A percentile compares a stretch with the other conserved stretches of the same genome.
Evolutionary conservation across 2,113 vertebrate genomes (phyloP).

Genomic region (Tupaia tana): DNA sequence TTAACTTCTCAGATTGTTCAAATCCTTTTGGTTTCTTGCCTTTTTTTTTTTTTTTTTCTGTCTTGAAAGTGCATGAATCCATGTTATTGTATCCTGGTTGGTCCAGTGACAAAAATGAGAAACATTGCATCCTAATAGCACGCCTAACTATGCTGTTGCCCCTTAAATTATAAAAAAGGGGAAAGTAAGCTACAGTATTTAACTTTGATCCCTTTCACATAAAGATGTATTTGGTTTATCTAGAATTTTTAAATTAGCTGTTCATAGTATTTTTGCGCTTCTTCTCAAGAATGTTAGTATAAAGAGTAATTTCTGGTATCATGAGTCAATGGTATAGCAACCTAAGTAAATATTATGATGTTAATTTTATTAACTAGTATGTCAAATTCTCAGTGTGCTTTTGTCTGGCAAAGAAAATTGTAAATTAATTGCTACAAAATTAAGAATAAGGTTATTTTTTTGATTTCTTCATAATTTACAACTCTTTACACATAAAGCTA

Average conservation of each 20-base stretch:
- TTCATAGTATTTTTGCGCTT: not conserved
- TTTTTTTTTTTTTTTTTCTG: slow-evolving; percentile 52
- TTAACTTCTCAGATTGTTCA: slow-evolving; percentile 80
- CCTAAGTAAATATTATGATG: not conserved
- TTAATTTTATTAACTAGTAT: not conserved
- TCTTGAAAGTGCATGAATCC: slow-evolving; percentile 78
- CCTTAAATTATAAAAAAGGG: not conserved
- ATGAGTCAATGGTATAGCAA: not conserved
- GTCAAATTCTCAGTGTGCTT: not conserved
- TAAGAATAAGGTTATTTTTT: slow-evolving; percentile 22
- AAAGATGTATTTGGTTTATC: not conserved
- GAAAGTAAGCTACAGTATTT: not conserved
- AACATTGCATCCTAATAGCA: slow-evolving; percentile 40
- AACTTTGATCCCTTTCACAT: not conserved
- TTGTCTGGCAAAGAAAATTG: not conserved
- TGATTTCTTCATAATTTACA: not conserved
- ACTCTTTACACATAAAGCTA: not conserved
- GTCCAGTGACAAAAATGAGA: slow-evolving; percentile 75
- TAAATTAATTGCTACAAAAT: slow-evolving; percentile 21
- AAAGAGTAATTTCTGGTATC: not conserved
- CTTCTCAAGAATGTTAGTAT: not conserved
- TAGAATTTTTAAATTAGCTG: not conserved
- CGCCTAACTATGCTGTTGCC: slow-evolving; percentile 40
- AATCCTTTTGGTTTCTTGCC: slow-evolving; percentile 78
- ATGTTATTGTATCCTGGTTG: slow-evolving; percentile 64